phyloP scores from a whole-genome alignment of 2,888 invertebrate genomes.

The Diarsia dahlii region DNA sequence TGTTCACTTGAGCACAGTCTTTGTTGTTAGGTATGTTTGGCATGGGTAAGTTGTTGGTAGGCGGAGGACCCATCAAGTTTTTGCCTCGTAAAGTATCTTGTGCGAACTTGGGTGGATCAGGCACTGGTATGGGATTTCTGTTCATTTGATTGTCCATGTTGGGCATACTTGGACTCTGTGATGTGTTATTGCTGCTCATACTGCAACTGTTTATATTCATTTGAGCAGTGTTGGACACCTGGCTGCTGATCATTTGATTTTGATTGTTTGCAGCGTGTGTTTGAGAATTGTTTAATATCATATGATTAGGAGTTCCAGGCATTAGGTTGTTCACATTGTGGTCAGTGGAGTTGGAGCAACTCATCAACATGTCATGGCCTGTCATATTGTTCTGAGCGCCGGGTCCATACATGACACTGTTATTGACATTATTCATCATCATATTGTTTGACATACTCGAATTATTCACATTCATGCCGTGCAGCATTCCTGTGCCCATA shows the following conservation, averaged over 20 bases:
- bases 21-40: slow-evolving; percentile 78
- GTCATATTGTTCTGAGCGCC: slow-evolving; percentile 80
- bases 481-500: slow-evolving; percentile 83
- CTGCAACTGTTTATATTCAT: slow-evolving; percentile 87
- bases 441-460: slow-evolving; percentile 82
- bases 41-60: slow-evolving; percentile 78
- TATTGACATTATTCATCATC: slow-evolving; percentile 84
- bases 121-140: slow-evolving; percentile 79
- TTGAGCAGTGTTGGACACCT: slow-evolving; percentile 80
- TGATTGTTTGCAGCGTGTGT: slow-evolving; percentile 79
- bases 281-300: slow-evolving; percentile 86
- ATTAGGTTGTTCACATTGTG: slow-evolving; percentile 83
- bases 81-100: slow-evolving; percentile 86
- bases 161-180: slow-evolving; percentile 79
- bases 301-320: slow-evolving; percentile 81
- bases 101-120: slow-evolving; percentile 83
- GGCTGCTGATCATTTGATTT: slow-evolving; percentile 81
- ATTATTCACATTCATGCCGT: slow-evolving; percentile 84
- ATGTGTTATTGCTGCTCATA: slow-evolving; percentile 79
- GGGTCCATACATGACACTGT: slow-evolving; percentile 80
- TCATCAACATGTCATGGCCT: slow-evolving; percentile 86
- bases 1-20: slow-evolving; percentile 86
- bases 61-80: slow-evolving; percentile 83
- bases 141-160: slow-evolving; percentile 83
- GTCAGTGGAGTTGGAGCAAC: slow-evolving; percentile 83